Evolutionary conservation across 2,113 vertebrate species (phyloP), one percentile per base, ranked within the genome.

Genomic region (Trogon surrucura): DNA sequence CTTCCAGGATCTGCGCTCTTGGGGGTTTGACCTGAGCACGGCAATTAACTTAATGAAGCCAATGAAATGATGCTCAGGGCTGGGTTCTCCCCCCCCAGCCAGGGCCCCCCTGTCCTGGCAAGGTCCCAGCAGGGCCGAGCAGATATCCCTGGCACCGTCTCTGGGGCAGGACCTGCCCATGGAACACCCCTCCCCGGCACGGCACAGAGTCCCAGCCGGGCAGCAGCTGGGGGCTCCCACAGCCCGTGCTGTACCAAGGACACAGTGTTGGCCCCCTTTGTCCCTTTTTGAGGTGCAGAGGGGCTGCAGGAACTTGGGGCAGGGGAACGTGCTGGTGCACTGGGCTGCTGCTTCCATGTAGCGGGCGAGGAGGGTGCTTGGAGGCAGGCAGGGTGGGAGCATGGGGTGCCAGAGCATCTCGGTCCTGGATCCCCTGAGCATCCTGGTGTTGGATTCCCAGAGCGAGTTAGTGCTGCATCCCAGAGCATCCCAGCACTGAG

Each of bases 41-140:
- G 74, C 89, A 94, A 91, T 96, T 94, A 86, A 95, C 41, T 95
- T 95, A 96, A 96, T 93, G 78, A 92, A 83, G 69, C 83, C 88
- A 95, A 85, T 70, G 71, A 91, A 85, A 82, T 16, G 72, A 89
- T 82, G 74, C 81, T 89, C 67, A 65, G 4, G 71, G 61, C 4
- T 78, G 85, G 77, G 57, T 91, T 94, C 86, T 73, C 30, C 64
- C 22, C 22, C 8, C 60, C 21, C 81, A 80, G 1, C 67, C 58
- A 5, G 29, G 77, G 64, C 89, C 75, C 70, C 77, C 48, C 81
- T 86, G 56, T 48, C 85, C 56, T 16, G 0, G 26, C 3, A 1
- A 85, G 67, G 66, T 79, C 66, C 79, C 91, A 80, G 2, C 0
- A 4, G 89, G 69, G 57, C 29, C 0, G 1, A 57, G 72, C 65